A percentile compares a stretch with the other conserved stretches of the same genome.
phyloP scores from a whole-genome alignment of 2,888 invertebrate genomes.

The Scaptomyza tumidula region DNA sequence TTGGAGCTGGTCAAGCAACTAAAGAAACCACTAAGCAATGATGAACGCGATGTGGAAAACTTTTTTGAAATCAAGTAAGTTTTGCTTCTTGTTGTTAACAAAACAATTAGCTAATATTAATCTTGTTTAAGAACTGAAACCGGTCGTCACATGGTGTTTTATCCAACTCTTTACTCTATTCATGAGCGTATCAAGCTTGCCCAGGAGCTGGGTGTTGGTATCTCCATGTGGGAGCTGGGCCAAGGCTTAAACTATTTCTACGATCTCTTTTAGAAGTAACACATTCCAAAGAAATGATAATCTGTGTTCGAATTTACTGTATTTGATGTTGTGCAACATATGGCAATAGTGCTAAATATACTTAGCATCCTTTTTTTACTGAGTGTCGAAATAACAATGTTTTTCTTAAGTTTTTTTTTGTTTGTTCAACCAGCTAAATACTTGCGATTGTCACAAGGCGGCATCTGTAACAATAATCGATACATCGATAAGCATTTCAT shows the following conservation, averaged over 20 bases:
- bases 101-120: neutral
- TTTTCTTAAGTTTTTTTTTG: neutral
- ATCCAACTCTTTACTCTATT: conserved; percentile 94
- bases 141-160: conserved; percentile 92
- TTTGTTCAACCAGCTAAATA: neutral
- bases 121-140: conserved; percentile 86
- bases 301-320: conserved; percentile 5
- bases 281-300: conserved; percentile 23
- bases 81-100: conserved; percentile 15
- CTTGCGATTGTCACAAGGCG: conserved; percentile 1
- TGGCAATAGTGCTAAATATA: conserved; percentile 9
- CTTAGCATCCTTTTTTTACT: neutral
- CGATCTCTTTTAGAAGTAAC: conserved; percentile 89
- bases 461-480: neutral
- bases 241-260: conserved; percentile 98
- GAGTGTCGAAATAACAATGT: neutral
- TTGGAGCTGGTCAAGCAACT: conserved; percentile 90
- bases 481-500: conserved; percentile 9
- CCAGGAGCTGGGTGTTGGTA: conserved; percentile 91
- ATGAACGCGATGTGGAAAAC: conserved; percentile 92
- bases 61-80: conserved; percentile 93
- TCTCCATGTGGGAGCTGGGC: conserved; percentile 98
- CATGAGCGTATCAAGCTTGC: conserved; percentile 92
- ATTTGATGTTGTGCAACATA: conserved; percentile 3
- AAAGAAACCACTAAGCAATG: conserved; percentile 91